Percentiles rank a stretch among this genome's conserved stretches.
Evolutionary conservation across 2,888 invertebrate genomes (phyloP).

Genomic region (Autographa pulchrina): DNA sequence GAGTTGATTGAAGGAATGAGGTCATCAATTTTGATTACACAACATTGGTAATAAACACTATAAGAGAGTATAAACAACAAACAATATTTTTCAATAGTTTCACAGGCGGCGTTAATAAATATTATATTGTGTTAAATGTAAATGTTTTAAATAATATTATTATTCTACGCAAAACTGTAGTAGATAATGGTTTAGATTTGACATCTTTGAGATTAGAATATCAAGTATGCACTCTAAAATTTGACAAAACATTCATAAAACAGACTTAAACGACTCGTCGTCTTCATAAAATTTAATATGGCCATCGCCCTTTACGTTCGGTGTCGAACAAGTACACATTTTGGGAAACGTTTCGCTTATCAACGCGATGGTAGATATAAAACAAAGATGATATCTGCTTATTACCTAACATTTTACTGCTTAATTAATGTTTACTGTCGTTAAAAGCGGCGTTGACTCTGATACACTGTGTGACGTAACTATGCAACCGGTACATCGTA

Average conservation of each 20-base stretch:
- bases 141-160: too few relatives aligned
- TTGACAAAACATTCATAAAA: constrained; percentile 25
- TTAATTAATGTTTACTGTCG: constrained; percentile 74
- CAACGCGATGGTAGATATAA: constrained; percentile 66
- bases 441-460: constrained; percentile 64
- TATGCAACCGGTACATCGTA: constrained; percentile 75
- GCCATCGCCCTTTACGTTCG: constrained; percentile 37
- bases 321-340: constrained; percentile 39
- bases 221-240: constrained; percentile 19
- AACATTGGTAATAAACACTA: neutral
- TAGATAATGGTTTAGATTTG: constrained; percentile 16
- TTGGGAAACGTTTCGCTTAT: constrained; percentile 64
- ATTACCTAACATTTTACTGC: constrained; percentile 70
- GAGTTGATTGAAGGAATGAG: constrained; percentile 43
- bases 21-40: constrained; percentile 18
- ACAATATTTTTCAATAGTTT: too few relatives aligned
- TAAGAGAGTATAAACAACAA: constrained; percentile 11
- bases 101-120: too few relatives aligned
- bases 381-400: constrained; percentile 65
- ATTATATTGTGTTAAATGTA: too few relatives aligned
- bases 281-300: constrained; percentile 49
- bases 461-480: constrained; percentile 71
- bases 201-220: constrained; percentile 27
- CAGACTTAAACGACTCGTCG: constrained; percentile 26
- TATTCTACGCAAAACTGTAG: neutral